Evolutionary conservation across 2,113 vertebrate species (phyloP), one percentile per base, ranked within the genome.

Genomic region (Eptesicus fuscus): DNA sequence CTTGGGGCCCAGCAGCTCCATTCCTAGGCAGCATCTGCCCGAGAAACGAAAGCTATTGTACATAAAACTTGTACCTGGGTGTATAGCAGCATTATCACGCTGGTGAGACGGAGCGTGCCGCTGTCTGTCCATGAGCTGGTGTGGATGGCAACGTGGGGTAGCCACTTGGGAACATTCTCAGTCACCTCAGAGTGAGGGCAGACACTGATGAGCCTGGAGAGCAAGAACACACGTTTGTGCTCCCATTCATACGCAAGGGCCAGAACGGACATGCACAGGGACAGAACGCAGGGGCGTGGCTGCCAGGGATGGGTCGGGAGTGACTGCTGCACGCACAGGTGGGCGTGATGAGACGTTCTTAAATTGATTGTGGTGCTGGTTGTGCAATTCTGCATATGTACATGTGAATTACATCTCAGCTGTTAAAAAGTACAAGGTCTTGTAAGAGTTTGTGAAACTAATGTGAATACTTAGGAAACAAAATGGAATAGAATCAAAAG

Each of bases 181-280:
- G 73, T 67, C 9, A 1, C 0, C 0, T 8, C 42, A 35, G 47
- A 53, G 5, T 1, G 47, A 22, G 32, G 13, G 5, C n/a, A 23
- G 51, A 9, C 9, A 0, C 2, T 0, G 20, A 2, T 10, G 65
- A 59, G 17, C 65, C 95, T 42, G 44, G n/a, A 12, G 20, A 32
- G 12, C 47, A 0, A 71, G 30, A 51, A 71, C n/a, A 3, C 5
- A 0, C 0, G 1, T 25, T 8, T 12, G 0, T 28, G 30, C 1
- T 40, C 30, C 59, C 28, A 1, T 9, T 14, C 16, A 2, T 2
- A 4, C 2, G 23, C 74, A 69, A 10, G 56, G 59, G 22, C 32
- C 25, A n/a, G 30, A 56, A 18, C 53, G 80, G 77, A 65, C n/a
- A 5, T 32, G 28, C 9, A 1, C 5, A 32, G 61, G 49, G 37